These are phyloP conservation scores for Eidolon dupreanum DNA, from an alignment of 2,797 vertebrate genomes.

Conservation along the genomic window DNA sequence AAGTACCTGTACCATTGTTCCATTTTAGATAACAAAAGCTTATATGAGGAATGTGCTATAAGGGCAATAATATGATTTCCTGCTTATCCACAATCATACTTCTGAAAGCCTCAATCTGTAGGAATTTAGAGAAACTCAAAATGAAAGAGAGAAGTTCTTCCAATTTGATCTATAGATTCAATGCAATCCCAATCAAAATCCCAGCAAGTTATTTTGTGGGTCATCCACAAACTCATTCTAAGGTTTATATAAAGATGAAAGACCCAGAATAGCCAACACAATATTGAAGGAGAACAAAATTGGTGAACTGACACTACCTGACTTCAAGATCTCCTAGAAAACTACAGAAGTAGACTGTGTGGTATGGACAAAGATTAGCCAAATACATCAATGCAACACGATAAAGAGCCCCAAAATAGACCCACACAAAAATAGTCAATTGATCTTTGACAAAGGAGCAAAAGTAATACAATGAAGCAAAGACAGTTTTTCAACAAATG, in stretches of 20 bases:
- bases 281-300: neutral
- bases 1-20: neutral
- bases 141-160: neutral
- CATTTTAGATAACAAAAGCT: neutral
- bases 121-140: constrained; percentile 7
- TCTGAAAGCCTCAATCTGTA: neutral
- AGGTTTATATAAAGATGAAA: neutral
- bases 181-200: neutral
- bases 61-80: neutral
- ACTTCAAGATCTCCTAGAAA: neutral
- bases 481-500: neutral
- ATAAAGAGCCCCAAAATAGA: neutral
- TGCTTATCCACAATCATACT: neutral
- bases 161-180: neutral
- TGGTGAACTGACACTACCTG: neutral
- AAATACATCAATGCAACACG: neutral
- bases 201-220: neutral
- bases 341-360: neutral
- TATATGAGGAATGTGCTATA: neutral
- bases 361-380: neutral
- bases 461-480: neutral
- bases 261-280: neutral
- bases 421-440: neutral
- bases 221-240: neutral
- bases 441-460: neutral